Percentiles rank a stretch among this genome's conserved stretches.
Evolutionary conservation across 2,113 vertebrate genomes (phyloP).

Genomic region (Sula dactylatra): DNA sequence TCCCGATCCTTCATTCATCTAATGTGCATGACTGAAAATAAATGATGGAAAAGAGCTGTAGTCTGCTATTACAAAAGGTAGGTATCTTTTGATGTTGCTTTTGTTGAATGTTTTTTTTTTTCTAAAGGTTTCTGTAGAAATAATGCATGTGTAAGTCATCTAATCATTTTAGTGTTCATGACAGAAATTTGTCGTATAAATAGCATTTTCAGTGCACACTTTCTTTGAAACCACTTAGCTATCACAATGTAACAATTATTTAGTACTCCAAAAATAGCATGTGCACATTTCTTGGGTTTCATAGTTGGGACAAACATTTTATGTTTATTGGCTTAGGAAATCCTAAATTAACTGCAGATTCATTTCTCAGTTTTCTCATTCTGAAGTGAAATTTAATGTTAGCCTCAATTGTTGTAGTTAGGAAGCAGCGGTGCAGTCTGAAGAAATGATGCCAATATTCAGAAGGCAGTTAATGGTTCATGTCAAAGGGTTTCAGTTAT

Average conservation of each 20-base stretch:
- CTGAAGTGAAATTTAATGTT: neutral
- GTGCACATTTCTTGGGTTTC: neutral
- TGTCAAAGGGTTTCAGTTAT: neutral
- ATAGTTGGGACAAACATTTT: neutral
- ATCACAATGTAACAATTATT: neutral
- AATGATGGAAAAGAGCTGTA: neutral
- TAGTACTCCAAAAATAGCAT: neutral
- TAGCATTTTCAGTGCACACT: neutral
- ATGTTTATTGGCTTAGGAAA: neutral
- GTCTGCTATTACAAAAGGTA: neutral
- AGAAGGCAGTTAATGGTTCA: neutral
- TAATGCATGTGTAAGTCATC: neutral
- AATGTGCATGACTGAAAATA: neutral
- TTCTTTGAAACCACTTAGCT: neutral
- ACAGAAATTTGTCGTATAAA: neutral
- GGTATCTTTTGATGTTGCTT: neutral
- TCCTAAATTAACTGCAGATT: neutral
- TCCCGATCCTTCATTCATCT: neutral
- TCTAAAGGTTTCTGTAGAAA: neutral
- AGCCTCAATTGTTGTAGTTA: neutral
- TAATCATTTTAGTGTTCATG: neutral
- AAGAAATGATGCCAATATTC: neutral
- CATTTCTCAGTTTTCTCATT: neutral
- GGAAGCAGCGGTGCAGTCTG: neutral
- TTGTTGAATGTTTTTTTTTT: neutral